Evolutionary conservation across 2,797 vertebrate species (phyloP).

Genomic region (Saxicola maurus): DNA sequence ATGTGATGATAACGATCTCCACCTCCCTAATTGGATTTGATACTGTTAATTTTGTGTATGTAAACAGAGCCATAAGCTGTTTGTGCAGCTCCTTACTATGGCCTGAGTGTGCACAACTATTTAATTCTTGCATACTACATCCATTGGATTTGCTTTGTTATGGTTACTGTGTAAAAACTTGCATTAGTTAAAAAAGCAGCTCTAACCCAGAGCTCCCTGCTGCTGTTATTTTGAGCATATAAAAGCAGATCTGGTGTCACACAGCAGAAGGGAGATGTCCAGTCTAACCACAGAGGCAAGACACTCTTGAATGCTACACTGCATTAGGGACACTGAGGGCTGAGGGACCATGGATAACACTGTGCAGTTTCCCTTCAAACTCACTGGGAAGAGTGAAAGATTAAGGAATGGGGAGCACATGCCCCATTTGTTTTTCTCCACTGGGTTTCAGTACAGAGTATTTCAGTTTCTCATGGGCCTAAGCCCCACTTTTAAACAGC

Average conservation of each 20-base stretch:
- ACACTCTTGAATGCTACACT: no score
- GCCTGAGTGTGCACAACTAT: neutral
- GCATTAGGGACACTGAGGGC: neutral
- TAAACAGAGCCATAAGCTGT: conserved; percentile 9
- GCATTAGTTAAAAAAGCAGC: neutral
- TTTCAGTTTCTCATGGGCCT: neutral
- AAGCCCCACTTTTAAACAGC: neutral
- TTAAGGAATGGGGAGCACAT: neutral
- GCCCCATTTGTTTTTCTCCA: neutral
- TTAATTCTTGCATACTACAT: neutral
- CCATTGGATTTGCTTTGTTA: neutral
- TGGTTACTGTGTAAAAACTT: neutral
- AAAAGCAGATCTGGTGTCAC: neutral
- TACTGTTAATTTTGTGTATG: conserved; percentile 4
- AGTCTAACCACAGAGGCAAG: neutral
- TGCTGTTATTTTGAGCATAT: neutral
- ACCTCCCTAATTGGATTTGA: conserved; percentile 36
- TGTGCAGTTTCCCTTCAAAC: neutral
- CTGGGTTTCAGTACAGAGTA: neutral
- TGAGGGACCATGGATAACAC: neutral
- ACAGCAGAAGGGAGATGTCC: neutral
- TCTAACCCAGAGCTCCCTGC: neutral
- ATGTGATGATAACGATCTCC: neutral
- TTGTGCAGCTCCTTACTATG: neutral
- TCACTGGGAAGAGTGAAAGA: neutral